phyloP scores from a whole-genome alignment of 2,797 vertebrate genomes.

The Macropus fuliginosus region DNA sequence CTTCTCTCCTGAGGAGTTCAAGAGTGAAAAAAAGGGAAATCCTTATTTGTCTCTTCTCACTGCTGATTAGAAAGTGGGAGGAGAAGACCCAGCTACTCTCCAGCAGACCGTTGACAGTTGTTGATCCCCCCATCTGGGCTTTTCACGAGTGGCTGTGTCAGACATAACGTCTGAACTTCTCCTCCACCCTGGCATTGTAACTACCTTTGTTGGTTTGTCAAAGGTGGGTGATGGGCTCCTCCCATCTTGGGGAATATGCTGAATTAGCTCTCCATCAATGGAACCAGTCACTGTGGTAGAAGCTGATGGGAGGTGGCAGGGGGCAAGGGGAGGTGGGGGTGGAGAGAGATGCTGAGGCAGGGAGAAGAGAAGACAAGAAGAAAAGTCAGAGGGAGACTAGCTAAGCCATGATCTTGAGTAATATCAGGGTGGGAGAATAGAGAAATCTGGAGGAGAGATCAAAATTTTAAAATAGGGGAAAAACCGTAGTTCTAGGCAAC shows the following conservation, averaged over 20 bases:
- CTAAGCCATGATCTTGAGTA: neutral
- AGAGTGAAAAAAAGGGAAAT: neutral
- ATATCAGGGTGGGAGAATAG: neutral
- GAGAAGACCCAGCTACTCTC: neutral
- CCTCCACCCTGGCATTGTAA: neutral
- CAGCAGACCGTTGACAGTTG: neutral
- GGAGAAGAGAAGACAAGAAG: neutral
- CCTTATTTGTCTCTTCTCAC: neutral
- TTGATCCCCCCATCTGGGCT: neutral
- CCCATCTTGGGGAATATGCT: neutral
- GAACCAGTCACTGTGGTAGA: neutral
- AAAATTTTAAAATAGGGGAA: neutral
- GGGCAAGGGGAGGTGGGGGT: neutral
- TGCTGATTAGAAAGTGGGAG: neutral
- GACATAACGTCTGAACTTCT: neutral
- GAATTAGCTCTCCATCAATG: neutral
- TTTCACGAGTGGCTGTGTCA: neutral
- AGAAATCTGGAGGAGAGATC: neutral
- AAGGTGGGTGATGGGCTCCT: neutral
- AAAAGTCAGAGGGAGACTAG: neutral
- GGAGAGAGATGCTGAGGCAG: neutral
- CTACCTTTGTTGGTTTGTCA: neutral
- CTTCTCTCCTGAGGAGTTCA: neutral
- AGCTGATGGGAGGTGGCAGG: neutral
- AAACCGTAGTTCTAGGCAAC: neutral